phyloP scores from a whole-genome alignment of 2,888 invertebrate species.

The Rhagonycha lutea region DNA sequence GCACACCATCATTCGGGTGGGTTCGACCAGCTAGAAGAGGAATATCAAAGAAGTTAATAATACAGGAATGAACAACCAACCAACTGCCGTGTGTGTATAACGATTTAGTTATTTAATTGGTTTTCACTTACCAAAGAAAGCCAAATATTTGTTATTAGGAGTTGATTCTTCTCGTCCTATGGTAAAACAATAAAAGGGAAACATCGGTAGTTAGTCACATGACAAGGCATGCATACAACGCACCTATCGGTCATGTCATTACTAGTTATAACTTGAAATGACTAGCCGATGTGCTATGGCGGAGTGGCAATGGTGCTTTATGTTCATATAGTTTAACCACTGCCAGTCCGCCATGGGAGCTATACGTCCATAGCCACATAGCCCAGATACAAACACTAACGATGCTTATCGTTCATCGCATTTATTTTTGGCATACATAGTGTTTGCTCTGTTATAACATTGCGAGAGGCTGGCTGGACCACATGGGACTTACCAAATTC shows the following conservation, averaged over 20 bases:
- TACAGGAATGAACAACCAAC: conserved; percentile 42
- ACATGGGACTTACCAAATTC: conserved; percentile 89
- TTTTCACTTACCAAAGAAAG: conserved; percentile 89
- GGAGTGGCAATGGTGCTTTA: conserved; percentile 12
- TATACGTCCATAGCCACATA: conserved; percentile 54
- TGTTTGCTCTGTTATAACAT: conserved; percentile 51
- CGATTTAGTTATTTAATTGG: conserved; percentile 55
- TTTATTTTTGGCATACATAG: conserved; percentile 34
- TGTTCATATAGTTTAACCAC: conserved; percentile 4
- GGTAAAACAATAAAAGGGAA: conserved; percentile 76
- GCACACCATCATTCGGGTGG: conserved; percentile 46
- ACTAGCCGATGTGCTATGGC: conserved; percentile 34
- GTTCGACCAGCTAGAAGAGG: conserved; percentile 46
- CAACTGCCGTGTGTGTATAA: conserved; percentile 56
- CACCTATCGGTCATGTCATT: conserved; percentile 40
- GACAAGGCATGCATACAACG: conserved; percentile 53
- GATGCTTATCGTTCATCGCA: conserved; percentile 26
- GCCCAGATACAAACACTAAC: conserved; percentile 52
- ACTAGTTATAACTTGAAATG: conserved; percentile 27
- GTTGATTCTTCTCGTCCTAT: conserved; percentile 96
- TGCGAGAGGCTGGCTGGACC: conserved; percentile 52
- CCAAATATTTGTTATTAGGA: conserved; percentile 94
- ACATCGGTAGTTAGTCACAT: conserved; percentile 60
- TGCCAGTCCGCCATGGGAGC: conserved; percentile 32
- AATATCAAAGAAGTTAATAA: conserved; percentile 41